Evolutionary conservation across 2,888 invertebrate species (phyloP).

Genomic region (Cephus pygmeus): DNA sequence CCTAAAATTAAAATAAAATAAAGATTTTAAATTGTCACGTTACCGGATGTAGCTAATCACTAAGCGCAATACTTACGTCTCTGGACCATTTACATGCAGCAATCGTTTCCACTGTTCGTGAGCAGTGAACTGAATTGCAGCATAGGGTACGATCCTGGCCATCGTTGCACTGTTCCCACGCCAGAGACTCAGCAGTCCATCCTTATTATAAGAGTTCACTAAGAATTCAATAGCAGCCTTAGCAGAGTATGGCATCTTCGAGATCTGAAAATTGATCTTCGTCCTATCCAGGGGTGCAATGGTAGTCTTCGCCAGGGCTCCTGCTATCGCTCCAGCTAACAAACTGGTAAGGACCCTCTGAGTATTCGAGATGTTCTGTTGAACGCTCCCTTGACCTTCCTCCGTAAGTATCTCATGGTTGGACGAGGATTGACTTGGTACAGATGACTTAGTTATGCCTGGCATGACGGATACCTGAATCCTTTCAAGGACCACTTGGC

Average conservation of each 20-base stretch:
- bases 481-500: conserved; percentile 37
- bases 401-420: background rate
- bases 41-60: background rate
- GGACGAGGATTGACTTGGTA: background rate
- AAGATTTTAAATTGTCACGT: background rate
- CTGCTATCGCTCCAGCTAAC: conserved; percentile 91
- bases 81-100: conserved; percentile 76
- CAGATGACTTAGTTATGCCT: background rate
- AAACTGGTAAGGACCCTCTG: conserved; percentile 83
- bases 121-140: conserved; percentile 96
- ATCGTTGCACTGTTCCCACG: conserved; percentile 98
- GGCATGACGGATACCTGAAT: conserved; percentile 41
- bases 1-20: conserved; percentile 17
- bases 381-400: background rate
- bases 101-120: conserved; percentile 96
- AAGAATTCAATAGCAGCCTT: conserved; percentile 78
- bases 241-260: conserved; percentile 80
- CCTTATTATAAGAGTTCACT: conserved; percentile 74
- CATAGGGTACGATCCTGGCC: conserved; percentile 96
- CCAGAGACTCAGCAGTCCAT: conserved; percentile 91
- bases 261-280: conserved; percentile 97
- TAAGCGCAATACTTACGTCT: conserved; percentile 63
- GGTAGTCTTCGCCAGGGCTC: conserved; percentile 93
- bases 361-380: conserved; percentile 63
- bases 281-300: conserved; percentile 98